Base-by-base conservation (phyloP, 2,113 vertebrate species). In the Indicator indicator region DNA sequence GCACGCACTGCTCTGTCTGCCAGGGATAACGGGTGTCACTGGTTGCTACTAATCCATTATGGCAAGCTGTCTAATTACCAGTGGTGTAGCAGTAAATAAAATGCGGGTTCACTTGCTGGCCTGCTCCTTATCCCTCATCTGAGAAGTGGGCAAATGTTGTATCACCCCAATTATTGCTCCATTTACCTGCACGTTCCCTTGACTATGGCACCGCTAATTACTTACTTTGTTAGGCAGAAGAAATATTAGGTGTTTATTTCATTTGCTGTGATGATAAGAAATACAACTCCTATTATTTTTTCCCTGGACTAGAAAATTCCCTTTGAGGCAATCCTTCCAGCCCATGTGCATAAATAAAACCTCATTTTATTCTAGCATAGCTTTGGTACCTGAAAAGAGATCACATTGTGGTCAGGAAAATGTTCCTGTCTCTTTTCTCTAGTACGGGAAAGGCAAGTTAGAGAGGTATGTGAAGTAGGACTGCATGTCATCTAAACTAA, bases 121-220 rank as follows among this genome's bases (percentile, higher is more conserved):
- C 88, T 94, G 90, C 96, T 96, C 94, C 88, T 96, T 96, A 96
- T 93, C 90, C 92, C 86, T 96, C 88, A 94, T 93, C 86, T 93
- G 80, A 96, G 86, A 93, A 96, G 92, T 84, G 94, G 95, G 90
- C 86, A 93, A 93, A 92, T 95, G 95, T 90, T 94, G 90, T 90
- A 94, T 96, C 96, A 96, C 95, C 94, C 90, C 96, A 96, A 93
- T 96, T 96, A 96, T 95, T 94, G 92, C 90, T 94, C 90, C 92
- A 90, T 94, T 96, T 96, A 90, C 95, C 83, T 83, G 70, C 69
- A 24, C 56, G 83, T 96, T 96, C 94, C 88, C 88, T 78, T 96
- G 88, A 50, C 86, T 96, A 46, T 93, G 77, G 94, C 88, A 78
- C 83, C 78, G 92, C 92, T 96, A 96, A 96, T 94, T 89, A 77